Base-by-base conservation (phyloP, 2,888 invertebrate genomes). In the Lycophotia porphyrea region DNA sequence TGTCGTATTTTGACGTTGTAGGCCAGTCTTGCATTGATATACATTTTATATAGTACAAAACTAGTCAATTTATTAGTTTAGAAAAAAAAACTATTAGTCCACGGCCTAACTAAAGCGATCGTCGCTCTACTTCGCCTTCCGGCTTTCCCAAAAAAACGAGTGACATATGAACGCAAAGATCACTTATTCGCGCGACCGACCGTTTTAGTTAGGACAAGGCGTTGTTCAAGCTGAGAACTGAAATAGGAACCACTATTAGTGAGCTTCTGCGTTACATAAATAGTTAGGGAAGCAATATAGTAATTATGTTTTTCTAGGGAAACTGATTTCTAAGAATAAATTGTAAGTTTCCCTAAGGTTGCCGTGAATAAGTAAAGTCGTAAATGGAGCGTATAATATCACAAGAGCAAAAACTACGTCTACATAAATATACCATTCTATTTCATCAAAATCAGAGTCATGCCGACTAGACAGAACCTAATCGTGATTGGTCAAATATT, bases 311-410 rank as follows among this genome's bases (percentile, higher is more conserved):
- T 69, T 39, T 52, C 31, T 42, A 31, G 34, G 2, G 8, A 60
- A 74, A 60, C 11, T 34, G 5, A 31, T 27, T 47, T 74, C 27
- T 31, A 65, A 71, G 24, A 47, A 71, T 47, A 27, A 27, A 15
- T 34, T 15, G 27, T 24, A 11, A 31, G 5, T 39, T 71, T 60
- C 11, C 18, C 7, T 27, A 27, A 18, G 39, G n/a, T 31, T 21
- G 11, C 18, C 7, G 13, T 52, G 5, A n/a, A 52, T 52, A n/a
- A n/a, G 24, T 13, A 15, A 34, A 42, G 13, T 36, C 13, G 5
- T 44, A 24, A 31, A 71, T 36, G 7, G 36, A 15, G 27, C 9
- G n/a, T 24, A 21, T 42, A 34, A 27, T 58, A 70, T 24, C 11
- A 15, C n/a, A 61, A 61, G 44, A 61, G 21, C 13, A n/a, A 58